Evolutionary conservation across 2,888 invertebrate species (phyloP), one percentile per base, ranked within the genome.

Genomic region (Amphipoea lucens): DNA sequence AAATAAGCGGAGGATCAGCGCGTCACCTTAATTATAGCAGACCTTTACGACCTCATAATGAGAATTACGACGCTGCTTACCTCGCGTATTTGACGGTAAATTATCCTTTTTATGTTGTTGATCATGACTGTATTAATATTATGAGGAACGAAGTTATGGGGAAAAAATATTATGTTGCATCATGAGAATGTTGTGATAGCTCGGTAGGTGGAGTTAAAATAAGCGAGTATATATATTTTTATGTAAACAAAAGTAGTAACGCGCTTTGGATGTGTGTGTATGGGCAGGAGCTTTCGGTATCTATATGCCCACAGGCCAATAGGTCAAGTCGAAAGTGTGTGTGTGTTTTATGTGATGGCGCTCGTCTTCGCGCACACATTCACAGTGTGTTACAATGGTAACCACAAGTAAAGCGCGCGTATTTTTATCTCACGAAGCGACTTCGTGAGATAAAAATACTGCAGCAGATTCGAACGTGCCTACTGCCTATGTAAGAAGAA

Each of bases 21-120:
- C 23, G 17, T 73, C 71, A 79, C 75, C 80, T 86, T 89, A 86
- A 91, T 87, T 81, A 89, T 74, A 74, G 40, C 48, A 20, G n/a
- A 90, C 90, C 88, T 92, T 93, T 92, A 93, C 82, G 91, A 90
- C 77, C 88, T 92, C 90, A 92, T 93, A 91, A 93, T 90, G 82
- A 77, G 76, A 83, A 87, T 90, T 90, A 93, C 87, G 90, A 74
- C 80, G 79, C 73, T 75, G 84, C 82, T 90, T 89, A 91, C 81
- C 81, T 81, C 42, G 69, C 65, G 79, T 80, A 86, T 83, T 83
- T 82, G 83, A 88, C 84, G 82, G 81, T 84, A 88, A 90, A 91
- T 90, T 87, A 90, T 86, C 65, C 79, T 79, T 86, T 92, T 92
- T 90, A 92, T 89, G 81, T 74, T 71, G 70, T 67, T 82, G 82